phyloP scores from a whole-genome alignment of 2,113 vertebrate genomes.

The Anhinga anhinga region DNA sequence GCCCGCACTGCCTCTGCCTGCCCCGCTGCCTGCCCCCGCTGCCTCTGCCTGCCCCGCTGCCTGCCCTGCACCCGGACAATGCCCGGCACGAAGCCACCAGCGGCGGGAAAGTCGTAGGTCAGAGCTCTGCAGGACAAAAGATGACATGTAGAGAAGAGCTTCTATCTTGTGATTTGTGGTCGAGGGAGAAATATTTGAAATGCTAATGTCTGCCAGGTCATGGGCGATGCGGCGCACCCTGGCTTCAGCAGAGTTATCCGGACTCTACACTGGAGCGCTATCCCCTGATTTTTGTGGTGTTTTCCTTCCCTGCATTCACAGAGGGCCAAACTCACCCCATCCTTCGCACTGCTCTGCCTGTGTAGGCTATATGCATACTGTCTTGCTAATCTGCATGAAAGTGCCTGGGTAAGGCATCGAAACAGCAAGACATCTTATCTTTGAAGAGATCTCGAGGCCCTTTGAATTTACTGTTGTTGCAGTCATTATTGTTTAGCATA shows the following conservation, averaged over 20 bases:
- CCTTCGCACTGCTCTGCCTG: background rate
- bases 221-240: fast-evolving
- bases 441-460: constrained; percentile 38
- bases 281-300: background rate
- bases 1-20: background rate
- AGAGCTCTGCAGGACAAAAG: background rate
- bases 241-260: background rate
- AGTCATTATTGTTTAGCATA: constrained; percentile 51
- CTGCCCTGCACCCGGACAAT: background rate
- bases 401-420: background rate
- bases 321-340: background rate
- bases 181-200: background rate
- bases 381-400: constrained; percentile 47
- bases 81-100: background rate
- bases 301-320: background rate
- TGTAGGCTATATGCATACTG: background rate
- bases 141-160: background rate
- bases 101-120: background rate
- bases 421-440: constrained; percentile 51
- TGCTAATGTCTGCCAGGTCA: background rate
- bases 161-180: background rate
- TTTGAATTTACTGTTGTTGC: constrained; percentile 38
- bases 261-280: background rate
- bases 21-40: fast-evolving
- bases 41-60: background rate